Conservation (phyloP, 2,797 vertebrate genomes). For the Remorina albescens region DNA sequence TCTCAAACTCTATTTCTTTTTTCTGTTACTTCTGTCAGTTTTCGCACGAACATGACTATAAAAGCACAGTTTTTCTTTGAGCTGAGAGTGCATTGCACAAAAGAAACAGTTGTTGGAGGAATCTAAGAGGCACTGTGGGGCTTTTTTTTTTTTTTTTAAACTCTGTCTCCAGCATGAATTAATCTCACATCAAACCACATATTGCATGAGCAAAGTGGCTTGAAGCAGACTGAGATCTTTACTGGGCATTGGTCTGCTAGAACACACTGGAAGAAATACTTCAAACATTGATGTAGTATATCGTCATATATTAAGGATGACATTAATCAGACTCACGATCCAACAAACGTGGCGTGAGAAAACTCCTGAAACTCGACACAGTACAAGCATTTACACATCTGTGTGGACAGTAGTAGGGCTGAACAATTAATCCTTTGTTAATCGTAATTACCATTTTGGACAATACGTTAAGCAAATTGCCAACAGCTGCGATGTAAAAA, state of each 20-base stretch:
- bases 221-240: slow-evolving; percentile 42
- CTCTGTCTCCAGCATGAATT: not conserved
- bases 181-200: not conserved
- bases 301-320: too few relatives aligned
- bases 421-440: too few relatives aligned
- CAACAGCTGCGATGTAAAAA: too few relatives aligned
- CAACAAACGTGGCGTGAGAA: slow-evolving; percentile 24
- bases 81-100: not conserved
- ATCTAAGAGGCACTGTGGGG: not conserved
- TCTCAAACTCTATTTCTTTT: not conserved
- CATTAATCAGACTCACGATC: slow-evolving; percentile 13
- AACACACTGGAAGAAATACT: too few relatives aligned
- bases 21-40: not conserved
- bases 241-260: slow-evolving; percentile 1
- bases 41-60: not conserved
- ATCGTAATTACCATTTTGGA: too few relatives aligned
- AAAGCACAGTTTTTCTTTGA: not conserved
- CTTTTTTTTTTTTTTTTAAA: not conserved
- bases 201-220: not conserved
- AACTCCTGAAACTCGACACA: slow-evolving; percentile 2
- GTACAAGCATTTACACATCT: slow-evolving; percentile 34
- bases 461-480: too few relatives aligned
- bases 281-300: too few relatives aligned
- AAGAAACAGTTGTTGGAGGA: not conserved
- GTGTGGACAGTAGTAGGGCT: too few relatives aligned